These are phyloP conservation scores for Morpho helenor DNA, from an alignment of 2,888 invertebrate genomes.

Conservation along the genomic window DNA sequence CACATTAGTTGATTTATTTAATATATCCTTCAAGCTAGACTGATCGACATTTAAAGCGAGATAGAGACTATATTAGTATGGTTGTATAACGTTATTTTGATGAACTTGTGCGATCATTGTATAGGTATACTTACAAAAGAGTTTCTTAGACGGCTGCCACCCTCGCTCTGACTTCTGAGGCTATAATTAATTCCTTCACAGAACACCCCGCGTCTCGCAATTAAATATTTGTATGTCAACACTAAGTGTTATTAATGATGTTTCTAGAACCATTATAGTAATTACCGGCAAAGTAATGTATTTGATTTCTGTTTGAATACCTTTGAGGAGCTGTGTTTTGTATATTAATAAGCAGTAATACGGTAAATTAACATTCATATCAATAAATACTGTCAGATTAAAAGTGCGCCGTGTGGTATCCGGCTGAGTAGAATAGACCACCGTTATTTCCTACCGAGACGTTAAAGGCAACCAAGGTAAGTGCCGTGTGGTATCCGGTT, in stretches of 20 bases:
- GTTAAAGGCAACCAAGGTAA: no score
- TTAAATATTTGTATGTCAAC: conserved; percentile 10
- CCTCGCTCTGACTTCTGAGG: neutral
- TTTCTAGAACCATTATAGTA: neutral
- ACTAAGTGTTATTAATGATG: conserved; percentile 1
- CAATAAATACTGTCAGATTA: no score
- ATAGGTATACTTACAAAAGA: conserved; percentile 16
- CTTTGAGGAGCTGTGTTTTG: neutral
- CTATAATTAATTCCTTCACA: conserved; percentile 17
- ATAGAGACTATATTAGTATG: conserved; percentile 1
- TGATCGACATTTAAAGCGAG: neutral
- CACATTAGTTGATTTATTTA: neutral
- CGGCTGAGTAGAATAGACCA: no score
- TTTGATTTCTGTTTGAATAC: neutral
- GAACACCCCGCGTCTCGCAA: conserved; percentile 5
- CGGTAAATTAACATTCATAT: no score
- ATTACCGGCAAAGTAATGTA: no score
- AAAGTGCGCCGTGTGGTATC: no score
- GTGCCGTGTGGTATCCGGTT: no score
- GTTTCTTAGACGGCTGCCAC: conserved; percentile 16
- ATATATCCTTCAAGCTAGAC: neutral
- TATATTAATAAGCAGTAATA: neutral
- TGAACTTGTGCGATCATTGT: conserved; percentile 3
- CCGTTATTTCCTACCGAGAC: no score
- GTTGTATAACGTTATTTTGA: neutral